Evolutionary conservation across 2,888 invertebrate genomes (phyloP), one percentile per base, ranked within the genome.

Genomic region (Parapristionchus giblindavisi): DNA sequence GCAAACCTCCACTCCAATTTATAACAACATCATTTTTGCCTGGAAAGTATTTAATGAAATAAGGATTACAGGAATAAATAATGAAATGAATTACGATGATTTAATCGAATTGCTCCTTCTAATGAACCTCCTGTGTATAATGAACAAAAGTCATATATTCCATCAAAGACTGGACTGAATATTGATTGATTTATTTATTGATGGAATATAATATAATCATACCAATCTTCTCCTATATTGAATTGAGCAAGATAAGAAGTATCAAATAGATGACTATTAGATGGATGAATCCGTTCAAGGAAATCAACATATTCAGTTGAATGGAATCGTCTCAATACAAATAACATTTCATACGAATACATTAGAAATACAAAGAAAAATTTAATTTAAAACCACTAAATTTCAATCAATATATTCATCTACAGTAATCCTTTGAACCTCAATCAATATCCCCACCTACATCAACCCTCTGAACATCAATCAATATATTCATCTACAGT

Each of bases 291-390:
- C 87, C 94, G 92, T 89, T 95, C 94, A 21, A 99, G 90, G 88
- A 99, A 99, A 87, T 97, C 95, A 77, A 99, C 94, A 87, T 99
- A 99, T 85, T 99, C 99, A 87, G 96, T 95, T 6, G 96, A 94
- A 89, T 99, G 99, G 88, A 99, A 99, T 24, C 96, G 91, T 78
- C 95, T 94, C 14, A 51, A 51, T 17, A 38, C 17, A 29, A 1
- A 21, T 3, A 24, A 32, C 11, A 32, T 34, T 24, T 3, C 21
- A 17, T 58, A 11, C 14, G 11, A 14, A 6, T 24, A 21, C n/a
- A 24, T 6, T n/a, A 1, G n/a, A 58, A 3, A 8, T 21, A 32
- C 21, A 43, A 43, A 43, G 17, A 43, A 14, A 43, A 17, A 14
- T 14, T 14, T 43, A 43, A 43, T 43, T 43, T 17, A 43, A 43